Conservation (phyloP, 2,888 invertebrate genomes). For the Imbricaverruca yamaguchii region DNA sequence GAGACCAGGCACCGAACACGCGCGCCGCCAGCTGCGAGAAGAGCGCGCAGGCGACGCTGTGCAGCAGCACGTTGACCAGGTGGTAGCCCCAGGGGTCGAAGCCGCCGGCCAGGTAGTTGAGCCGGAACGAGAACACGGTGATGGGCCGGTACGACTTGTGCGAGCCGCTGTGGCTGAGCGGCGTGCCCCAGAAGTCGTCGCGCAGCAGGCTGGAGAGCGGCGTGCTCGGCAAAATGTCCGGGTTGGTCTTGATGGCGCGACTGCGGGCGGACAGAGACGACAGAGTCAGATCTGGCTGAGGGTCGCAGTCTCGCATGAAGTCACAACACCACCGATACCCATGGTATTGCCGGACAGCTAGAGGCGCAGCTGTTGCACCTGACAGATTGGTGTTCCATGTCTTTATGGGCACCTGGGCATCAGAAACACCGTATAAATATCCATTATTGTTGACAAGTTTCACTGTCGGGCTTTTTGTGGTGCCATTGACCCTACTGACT, state of each 20-base stretch:
- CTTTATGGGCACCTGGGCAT: no score
- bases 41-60: conserved; percentile 44
- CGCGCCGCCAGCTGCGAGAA: conserved; percentile 41
- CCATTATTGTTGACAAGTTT: no score
- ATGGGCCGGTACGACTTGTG: conserved; percentile 96
- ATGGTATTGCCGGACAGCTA: no score
- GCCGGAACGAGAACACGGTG: conserved; percentile 75
- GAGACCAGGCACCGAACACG: conserved; percentile 35
- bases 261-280: conserved; percentile 52
- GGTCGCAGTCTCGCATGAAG: no score
- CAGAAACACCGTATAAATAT: no score
- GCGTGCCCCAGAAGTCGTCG: conserved; percentile 98
- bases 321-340: no score
- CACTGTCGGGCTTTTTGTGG: no score
- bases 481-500: no score
- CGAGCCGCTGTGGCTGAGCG: conserved; percentile 81
- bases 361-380: no score
- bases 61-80: conserved; percentile 50
- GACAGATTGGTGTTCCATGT: no score
- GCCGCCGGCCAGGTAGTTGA: conserved; percentile 43
- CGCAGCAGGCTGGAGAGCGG: conserved; percentile 72
- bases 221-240: conserved; percentile 77
- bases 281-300: no score
- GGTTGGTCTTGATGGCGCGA: conserved; percentile 90
- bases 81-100: conserved; percentile 75